Evolutionary conservation across 2,113 vertebrate species (phyloP).

Genomic region (Regulus satrapa): DNA sequence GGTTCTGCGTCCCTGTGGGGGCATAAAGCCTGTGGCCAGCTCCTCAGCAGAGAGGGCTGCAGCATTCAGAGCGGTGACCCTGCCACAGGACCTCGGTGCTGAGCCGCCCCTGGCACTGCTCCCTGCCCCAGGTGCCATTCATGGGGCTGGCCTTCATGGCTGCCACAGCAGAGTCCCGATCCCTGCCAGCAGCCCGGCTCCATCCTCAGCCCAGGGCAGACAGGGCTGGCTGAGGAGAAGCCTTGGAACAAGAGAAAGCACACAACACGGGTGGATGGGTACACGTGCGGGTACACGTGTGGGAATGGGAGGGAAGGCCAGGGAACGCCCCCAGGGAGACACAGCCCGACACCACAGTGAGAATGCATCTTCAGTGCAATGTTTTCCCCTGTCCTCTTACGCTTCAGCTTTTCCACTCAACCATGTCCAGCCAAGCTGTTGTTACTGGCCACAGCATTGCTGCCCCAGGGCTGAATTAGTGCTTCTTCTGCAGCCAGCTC

Average conservation of each 20-base stretch:
- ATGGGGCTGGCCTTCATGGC: neutral
- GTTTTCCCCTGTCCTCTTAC: neutral
- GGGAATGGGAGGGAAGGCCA: neutral
- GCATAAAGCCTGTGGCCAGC: neutral
- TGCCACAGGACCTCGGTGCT: fast-evolving
- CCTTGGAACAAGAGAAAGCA: neutral
- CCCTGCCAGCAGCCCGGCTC: neutral
- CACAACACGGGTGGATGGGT: neutral
- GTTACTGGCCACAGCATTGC: neutral
- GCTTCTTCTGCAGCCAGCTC: neutral
- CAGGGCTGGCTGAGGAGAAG: neutral
- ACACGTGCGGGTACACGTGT: neutral
- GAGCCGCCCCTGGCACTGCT: neutral
- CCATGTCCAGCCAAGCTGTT: constrained; percentile 29
- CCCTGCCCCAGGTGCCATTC: no score
- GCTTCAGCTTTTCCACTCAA: constrained; percentile 28
- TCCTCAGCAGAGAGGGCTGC: neutral
- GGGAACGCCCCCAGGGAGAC: neutral
- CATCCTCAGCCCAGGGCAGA: neutral
- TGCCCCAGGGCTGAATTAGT: neutral
- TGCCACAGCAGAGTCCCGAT: neutral
- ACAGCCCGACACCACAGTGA: neutral
- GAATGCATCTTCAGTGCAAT: neutral
- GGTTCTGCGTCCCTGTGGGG: neutral
- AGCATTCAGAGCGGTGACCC: neutral